Conservation (phyloP, 2,888 invertebrate species). For the Ormyrus pomaceus region DNA sequence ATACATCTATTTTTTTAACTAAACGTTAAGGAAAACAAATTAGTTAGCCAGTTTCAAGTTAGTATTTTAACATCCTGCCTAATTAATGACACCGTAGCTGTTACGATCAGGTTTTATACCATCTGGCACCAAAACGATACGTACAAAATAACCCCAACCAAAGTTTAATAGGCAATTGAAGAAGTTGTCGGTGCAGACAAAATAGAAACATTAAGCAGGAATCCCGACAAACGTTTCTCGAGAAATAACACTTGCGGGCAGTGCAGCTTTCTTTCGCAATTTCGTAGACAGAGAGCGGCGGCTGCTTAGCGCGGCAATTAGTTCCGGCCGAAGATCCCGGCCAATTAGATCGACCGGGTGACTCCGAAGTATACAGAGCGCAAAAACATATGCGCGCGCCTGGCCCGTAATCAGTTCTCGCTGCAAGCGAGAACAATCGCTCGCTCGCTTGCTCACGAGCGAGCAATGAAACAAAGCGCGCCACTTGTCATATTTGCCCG, state of each 20-base stretch:
- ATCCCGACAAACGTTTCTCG: constrained; percentile 15
- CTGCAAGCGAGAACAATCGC: background rate
- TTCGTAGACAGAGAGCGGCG: constrained; percentile 52
- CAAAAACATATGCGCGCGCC: constrained; percentile 61
- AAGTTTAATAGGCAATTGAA: too few relatives aligned
- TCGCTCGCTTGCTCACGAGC: background rate
- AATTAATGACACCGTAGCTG: too few relatives aligned
- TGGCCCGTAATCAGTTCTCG: background rate
- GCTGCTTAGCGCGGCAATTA: constrained; percentile 64
- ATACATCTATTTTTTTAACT: too few relatives aligned
- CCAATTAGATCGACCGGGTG: constrained; percentile 71
- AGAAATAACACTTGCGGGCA: background rate
- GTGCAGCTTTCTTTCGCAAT: constrained; percentile 36
- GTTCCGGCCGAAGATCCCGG: constrained; percentile 71
- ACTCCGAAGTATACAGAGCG: constrained; percentile 71
- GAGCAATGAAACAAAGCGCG: background rate
- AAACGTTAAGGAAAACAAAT: too few relatives aligned
- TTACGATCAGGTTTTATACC: too few relatives aligned
- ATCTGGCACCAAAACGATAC: too few relatives aligned
- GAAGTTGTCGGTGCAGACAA: too few relatives aligned
- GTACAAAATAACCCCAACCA: too few relatives aligned
- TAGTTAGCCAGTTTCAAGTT: too few relatives aligned
- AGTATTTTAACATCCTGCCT: too few relatives aligned
- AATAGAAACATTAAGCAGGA: constrained; percentile 11
- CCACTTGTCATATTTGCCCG: too few relatives aligned